A percentile compares a stretch with the other conserved stretches of the same genome.
Evolutionary conservation across 2,113 vertebrate species (phyloP).

Genomic region (Steatornis caripensis): DNA sequence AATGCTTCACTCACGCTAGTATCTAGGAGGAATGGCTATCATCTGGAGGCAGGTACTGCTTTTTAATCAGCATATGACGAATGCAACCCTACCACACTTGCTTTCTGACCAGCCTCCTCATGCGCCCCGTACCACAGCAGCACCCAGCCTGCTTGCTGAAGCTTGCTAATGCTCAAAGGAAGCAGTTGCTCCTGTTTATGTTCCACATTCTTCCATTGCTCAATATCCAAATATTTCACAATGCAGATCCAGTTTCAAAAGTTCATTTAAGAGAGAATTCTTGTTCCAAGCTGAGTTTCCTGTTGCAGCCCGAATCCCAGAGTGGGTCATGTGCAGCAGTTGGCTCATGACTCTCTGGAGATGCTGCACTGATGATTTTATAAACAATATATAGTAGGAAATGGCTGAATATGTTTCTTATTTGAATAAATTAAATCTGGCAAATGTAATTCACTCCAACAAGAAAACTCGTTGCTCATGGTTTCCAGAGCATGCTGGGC

Average conservation of each 20-base stretch:
- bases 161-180: background rate
- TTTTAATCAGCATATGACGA: background rate
- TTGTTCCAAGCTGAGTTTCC: constrained; percentile 37
- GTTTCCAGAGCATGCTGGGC: background rate
- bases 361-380: background rate
- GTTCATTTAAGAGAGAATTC: constrained; percentile 40
- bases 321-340: background rate
- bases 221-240: constrained; percentile 54
- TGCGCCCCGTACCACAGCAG: background rate
- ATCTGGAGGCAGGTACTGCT: background rate
- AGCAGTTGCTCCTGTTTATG: constrained; percentile 4
- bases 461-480: background rate
- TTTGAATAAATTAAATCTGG: constrained; percentile 35
- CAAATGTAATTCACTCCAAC: background rate
- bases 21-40: background rate
- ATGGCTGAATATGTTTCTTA: constrained; percentile 10
- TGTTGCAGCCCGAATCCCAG: constrained; percentile 47
- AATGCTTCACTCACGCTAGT: background rate
- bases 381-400: constrained; percentile 13
- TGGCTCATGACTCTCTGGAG: constrained; percentile 16
- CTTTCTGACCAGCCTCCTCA: background rate
- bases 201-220: constrained; percentile 54
- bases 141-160: background rate
- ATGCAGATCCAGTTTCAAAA: constrained; percentile 46
- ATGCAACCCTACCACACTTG: background rate